phyloP scores from a whole-genome alignment of 2,113 vertebrate genomes.

The Theristicus caerulescens region DNA sequence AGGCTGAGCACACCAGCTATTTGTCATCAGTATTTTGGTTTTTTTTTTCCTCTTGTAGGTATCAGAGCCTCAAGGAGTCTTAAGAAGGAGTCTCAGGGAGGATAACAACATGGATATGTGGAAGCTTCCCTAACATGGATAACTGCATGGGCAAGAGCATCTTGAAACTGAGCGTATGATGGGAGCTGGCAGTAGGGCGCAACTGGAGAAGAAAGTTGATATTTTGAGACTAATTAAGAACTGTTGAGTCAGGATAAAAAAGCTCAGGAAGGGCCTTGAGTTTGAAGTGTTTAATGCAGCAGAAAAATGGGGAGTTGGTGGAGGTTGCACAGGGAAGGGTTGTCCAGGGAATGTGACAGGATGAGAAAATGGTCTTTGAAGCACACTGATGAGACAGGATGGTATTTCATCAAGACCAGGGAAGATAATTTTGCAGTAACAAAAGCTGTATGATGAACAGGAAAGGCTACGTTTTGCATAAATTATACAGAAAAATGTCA shows the following conservation, averaged over 20 bases:
- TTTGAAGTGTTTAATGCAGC: background rate
- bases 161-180: background rate
- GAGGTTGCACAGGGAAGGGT: background rate
- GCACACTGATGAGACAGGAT: background rate
- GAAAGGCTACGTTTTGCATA: background rate
- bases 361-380: background rate
- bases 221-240: background rate
- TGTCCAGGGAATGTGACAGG: background rate
- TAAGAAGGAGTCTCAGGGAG: background rate
- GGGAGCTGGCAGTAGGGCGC: rapidly evolving
- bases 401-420: background rate
- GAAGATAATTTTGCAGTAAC: background rate
- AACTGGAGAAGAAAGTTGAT: background rate
- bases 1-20: background rate
- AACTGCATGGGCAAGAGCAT: background rate
- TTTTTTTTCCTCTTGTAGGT: background rate
- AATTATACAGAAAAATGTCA: background rate
- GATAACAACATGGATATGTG: background rate
- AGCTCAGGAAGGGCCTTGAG: background rate
- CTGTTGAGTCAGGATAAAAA: background rate
- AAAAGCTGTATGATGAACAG: background rate
- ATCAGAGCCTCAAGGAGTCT: background rate
- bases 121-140: background rate
- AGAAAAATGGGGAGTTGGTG: background rate
- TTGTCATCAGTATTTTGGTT: background rate